Base-by-base conservation (phyloP, 2,797 vertebrate genomes). In the Kryptolebias ocellatus region DNA sequence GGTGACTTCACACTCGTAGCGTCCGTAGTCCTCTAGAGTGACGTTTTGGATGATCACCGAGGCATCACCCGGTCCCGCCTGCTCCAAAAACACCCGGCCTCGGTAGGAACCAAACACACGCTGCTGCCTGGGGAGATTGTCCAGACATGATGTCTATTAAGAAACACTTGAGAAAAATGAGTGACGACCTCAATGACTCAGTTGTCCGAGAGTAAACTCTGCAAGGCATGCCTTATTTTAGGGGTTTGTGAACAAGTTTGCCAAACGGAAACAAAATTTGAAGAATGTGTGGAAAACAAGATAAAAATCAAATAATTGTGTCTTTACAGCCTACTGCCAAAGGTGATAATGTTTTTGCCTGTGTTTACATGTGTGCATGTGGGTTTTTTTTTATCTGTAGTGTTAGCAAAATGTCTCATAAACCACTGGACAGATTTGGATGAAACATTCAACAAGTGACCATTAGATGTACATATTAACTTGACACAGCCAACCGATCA, bases 1-100 rank as follows among this genome's bases (percentile, higher is more conserved):
- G 65, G 96, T 98, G 85, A 99, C 96, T 84, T 99, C 96, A 14
- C 97, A 99, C 86, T 98, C 96, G 0, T 97, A 99, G 78, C 95
- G 96, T 0, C 97, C 97, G 0, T 98, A 97, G 86, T 99, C 97
- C 76, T 97, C 95, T 67, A 98, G 93, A 1, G 97, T 98, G 70
- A 98, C 90, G 29, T 99, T 98, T 53, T 95, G 95, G 84, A 98
- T 95, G 83, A 98, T 91, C 69, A 99, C 92, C 0, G 96, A 98
- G 39, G 97, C 97, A 0, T 98, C 97, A 0, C 95, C 95, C 0
- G 87, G 86, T 0, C 95, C 96, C 0, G 94, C 94, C 55, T 93
- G 92, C 87, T 98, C 96, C 77, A 96, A 81, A 0, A 92, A 94
- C 4, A 96, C 96, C 1, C 97, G 94, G 0, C 95, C 95, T 0